Evolutionary conservation across 2,113 vertebrate species (phyloP).

Genomic region (Glaucidium brasilianum): DNA sequence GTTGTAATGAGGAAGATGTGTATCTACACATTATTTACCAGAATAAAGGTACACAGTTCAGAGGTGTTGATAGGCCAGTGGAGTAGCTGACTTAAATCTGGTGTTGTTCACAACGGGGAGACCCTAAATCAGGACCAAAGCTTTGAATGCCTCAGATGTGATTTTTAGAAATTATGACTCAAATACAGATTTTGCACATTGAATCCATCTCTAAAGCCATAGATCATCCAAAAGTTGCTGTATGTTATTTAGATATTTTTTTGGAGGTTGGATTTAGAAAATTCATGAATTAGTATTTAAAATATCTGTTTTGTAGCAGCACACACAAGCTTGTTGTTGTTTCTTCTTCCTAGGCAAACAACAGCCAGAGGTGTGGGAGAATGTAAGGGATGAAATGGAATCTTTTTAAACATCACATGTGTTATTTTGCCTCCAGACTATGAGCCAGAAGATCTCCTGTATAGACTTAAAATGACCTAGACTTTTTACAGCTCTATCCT

Average conservation of each 20-base stretch:
- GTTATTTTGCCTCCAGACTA: not conserved
- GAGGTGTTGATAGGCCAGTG: accelerated
- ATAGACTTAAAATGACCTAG: not conserved
- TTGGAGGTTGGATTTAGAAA: not conserved
- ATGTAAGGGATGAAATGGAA: not conserved
- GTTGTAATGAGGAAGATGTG: not conserved
- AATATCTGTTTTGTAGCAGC: not conserved
- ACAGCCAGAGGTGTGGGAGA: not conserved
- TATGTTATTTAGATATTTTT: not conserved
- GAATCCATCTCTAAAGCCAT: not conserved
- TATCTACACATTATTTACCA: not conserved
- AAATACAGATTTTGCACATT: not conserved
- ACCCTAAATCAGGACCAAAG: not conserved
- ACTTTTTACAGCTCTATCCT: not conserved
- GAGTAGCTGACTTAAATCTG: not conserved
- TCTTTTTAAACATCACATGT: not conserved
- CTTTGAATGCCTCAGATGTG: not conserved
- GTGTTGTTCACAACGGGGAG: not conserved
- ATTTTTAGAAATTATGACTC: not conserved
- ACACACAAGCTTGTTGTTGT: not conserved
- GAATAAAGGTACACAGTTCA: not conserved
- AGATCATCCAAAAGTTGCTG: not conserved
- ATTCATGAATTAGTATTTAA: not conserved
- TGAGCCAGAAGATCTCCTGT: not conserved
- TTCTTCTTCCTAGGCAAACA: not conserved